These are phyloP conservation scores for Solenodon paradoxus DNA, from an alignment of 2,113 vertebrate species.

Conservation along the genomic window DNA sequence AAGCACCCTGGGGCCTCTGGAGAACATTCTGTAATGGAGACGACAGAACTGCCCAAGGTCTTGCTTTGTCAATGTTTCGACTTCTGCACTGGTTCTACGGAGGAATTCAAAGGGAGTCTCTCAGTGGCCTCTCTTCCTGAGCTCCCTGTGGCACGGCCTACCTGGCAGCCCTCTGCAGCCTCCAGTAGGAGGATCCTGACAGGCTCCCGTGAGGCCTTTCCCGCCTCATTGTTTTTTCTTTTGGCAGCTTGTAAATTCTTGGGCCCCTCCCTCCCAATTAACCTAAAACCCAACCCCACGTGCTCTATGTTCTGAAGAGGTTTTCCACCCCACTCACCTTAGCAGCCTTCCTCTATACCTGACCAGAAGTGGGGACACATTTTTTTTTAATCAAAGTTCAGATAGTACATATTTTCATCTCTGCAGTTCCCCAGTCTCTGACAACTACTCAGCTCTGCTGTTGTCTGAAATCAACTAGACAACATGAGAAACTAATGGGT, in stretches of 20 bases:
- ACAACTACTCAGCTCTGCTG: neutral
- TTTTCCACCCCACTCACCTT: neutral
- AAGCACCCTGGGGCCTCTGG: slow-evolving; percentile 46
- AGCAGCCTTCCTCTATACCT: neutral
- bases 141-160: neutral
- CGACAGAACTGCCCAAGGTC: neutral
- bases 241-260: neutral
- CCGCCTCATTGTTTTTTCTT: neutral
- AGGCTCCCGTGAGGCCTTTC: neutral
- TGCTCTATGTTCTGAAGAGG: neutral
- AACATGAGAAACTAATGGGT: neutral
- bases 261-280: neutral
- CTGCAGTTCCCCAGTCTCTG: neutral
- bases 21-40: slow-evolving; percentile 23
- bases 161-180: neutral
- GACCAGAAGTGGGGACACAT: neutral
- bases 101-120: neutral
- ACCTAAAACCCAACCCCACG: neutral
- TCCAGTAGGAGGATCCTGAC: neutral
- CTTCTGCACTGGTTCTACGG: neutral
- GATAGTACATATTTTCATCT: neutral
- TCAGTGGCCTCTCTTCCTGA: neutral
- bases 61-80: neutral
- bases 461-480: neutral
- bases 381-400: neutral